Conservation (phyloP, 2,113 vertebrate species). For the Mohoua ochrocephala region DNA sequence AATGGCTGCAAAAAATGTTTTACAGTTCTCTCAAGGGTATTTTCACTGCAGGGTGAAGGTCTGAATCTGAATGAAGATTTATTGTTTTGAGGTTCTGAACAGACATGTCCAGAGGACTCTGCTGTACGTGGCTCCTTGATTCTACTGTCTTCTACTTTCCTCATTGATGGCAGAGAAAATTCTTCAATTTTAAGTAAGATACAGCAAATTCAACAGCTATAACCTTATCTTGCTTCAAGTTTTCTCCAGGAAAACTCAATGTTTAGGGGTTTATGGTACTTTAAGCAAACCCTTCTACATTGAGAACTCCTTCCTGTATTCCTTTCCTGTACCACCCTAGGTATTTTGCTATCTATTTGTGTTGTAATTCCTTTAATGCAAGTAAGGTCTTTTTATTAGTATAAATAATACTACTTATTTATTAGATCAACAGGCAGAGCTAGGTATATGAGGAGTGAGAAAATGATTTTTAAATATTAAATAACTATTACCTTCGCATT, state of each 20-base stretch:
- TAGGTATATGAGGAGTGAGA: not conserved
- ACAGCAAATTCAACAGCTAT: not conserved
- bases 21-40: not conserved
- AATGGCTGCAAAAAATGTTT: not conserved
- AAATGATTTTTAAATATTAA: not conserved
- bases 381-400: not conserved
- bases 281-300: fast-evolving
- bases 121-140: not conserved
- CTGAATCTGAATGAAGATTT: not conserved
- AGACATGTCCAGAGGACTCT: not conserved
- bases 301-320: not conserved
- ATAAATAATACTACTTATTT: not conserved
- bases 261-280: not conserved
- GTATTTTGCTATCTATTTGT: not conserved
- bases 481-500: not conserved
- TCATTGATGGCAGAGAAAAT: not conserved
- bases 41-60: not conserved
- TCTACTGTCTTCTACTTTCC: not conserved
- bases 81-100: not conserved
- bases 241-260: not conserved
- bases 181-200: not conserved
- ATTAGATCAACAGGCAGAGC: not conserved
- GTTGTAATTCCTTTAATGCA: not conserved
- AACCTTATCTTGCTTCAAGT: not conserved
- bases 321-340: not conserved